Evolutionary conservation across 2,888 invertebrate genomes (phyloP), one percentile per base, ranked within the genome.

Genomic region (Chrysolina americana): DNA sequence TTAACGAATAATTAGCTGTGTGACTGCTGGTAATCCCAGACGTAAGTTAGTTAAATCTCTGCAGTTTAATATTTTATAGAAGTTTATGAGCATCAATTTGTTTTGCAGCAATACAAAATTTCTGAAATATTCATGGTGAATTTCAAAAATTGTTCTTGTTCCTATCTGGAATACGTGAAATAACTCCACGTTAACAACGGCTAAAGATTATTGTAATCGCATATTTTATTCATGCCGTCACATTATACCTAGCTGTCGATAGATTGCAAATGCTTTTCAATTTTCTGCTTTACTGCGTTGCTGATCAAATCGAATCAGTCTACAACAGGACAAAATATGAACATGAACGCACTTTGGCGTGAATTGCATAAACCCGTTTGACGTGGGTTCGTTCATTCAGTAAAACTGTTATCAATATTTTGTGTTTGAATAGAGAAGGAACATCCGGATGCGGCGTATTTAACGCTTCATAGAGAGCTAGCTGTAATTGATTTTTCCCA

Each of bases 371-470:
- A 23, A 36, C 15, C 28, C n/a, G n/a, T n/a, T 15, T 59, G 15
- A 28, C 28, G n/a, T 3, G 36, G 8, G 23, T 59, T 36, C 36
- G 36, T 59, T 59, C 59, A 59, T 19, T n/a, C n/a, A n/a, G n/a
- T 59, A n/a, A 36, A 59, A 28, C 6, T 56, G 53, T 56, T 59
- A 59, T 59, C 59, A 28, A 28, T 28, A 28, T 28, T 59, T 36
- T 59, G 28, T 59, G n/a, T 28, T 59, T n/a, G 23, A 59, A 28
- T n/a, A 28, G n/a, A 59, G 28, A 28, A 56, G 17, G 53, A 56
- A 13, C 21, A 23, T 56, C 28, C 28, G 59, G 28, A n/a, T 59
- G 23, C 17, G 6, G 3, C 28, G 23, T 5, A 59, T 59, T 59
- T 13, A 13, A 2, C 4, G 15, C 2, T 44, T 10, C 44, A 44